Conservation (phyloP, 2,888 invertebrate genomes). For the Cremastinae sp. region DNA sequence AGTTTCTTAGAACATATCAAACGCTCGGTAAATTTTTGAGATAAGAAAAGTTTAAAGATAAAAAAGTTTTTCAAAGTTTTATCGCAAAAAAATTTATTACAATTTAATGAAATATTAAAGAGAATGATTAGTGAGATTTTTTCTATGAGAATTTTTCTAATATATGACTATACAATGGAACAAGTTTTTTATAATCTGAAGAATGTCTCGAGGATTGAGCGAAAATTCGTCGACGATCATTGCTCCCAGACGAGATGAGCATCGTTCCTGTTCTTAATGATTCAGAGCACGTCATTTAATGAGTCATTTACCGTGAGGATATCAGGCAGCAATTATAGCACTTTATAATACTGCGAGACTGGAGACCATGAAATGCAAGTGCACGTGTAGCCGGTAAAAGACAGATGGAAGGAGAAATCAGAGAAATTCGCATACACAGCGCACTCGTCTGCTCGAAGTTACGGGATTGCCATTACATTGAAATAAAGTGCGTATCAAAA, state of each 20-base stretch:
- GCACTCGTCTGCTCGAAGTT: background rate
- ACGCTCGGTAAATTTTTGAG: too few relatives aligned
- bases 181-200: too few relatives aligned
- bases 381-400: background rate
- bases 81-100: too few relatives aligned
- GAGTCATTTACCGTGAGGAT: constrained; percentile 36
- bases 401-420: constrained; percentile 11
- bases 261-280: constrained; percentile 30
- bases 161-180: too few relatives aligned
- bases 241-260: constrained; percentile 11
- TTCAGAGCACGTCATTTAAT: constrained; percentile 39
- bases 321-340: constrained; percentile 44
- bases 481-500: background rate
- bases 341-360: constrained; percentile 28
- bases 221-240: constrained; percentile 4
- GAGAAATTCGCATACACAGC: constrained; percentile 14
- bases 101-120: too few relatives aligned
- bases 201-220: background rate
- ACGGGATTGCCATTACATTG: background rate
- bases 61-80: too few relatives aligned
- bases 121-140: too few relatives aligned
- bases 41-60: too few relatives aligned
- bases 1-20: too few relatives aligned
- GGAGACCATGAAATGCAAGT: constrained; percentile 12
- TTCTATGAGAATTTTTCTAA: too few relatives aligned